Evolutionary conservation across 2,888 invertebrate species (phyloP), one percentile per base, ranked within the genome.

Genomic region (Andrena dorsata): DNA sequence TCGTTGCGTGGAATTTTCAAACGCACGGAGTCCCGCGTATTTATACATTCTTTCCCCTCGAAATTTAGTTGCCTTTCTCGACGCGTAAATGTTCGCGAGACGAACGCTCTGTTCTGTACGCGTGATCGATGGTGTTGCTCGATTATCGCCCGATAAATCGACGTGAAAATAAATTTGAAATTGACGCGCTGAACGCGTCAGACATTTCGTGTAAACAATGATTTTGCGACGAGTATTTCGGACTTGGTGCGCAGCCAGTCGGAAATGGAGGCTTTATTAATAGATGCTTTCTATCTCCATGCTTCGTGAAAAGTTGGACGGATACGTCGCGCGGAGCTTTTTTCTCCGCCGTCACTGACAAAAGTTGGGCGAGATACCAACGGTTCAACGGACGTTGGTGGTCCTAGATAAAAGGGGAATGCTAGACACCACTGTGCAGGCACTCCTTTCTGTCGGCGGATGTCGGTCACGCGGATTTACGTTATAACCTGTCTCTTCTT

Each of bases 401-500:
- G 86, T 88, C 86, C 85, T 90, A 85, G 88, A 91, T 89, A 88
- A 89, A 89, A 77, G 75, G 84, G 77, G 77, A 86, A 90, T 89
- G 84, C 79, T 89, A 89, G 90, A 87, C 85, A 85, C 86, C 85
- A 76, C 66, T 76, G 56, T 76, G 72, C 79, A 78, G 88, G 80
- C 89, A 87, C 89, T 87, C 88, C 88, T 89, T 87, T 81, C 81
- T 86, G 68, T 69, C 76, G 84, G 82, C 87, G 89, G 89, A 91
- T 91, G 88, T 92, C 90, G 92, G 89, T 91, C 92, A 90, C 89
- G 90, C 88, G 91, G 88, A 92, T 91, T 92, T 92, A 90, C 91
- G 91, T 92, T 90, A 84, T 88, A 90, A 91, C 89, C 86, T 88
- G 89, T 90, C 89, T 85, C 84, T 86, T 80, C 82, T 85, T 88